Evolutionary conservation across 2,888 invertebrate species (phyloP), one percentile per base, ranked within the genome.

Genomic region (Eurois occulta): DNA sequence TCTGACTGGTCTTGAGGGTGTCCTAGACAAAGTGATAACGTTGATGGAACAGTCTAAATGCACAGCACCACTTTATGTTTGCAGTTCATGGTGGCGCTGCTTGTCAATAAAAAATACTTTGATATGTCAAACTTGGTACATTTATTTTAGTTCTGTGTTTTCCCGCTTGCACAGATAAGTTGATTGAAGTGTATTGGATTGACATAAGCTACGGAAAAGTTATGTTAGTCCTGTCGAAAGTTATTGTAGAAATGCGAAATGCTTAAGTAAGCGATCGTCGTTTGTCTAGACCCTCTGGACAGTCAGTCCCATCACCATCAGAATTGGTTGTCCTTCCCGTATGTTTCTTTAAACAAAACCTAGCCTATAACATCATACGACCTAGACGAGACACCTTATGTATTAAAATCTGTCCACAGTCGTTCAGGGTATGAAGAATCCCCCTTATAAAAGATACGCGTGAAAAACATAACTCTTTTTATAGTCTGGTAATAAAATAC

Each of bases 191-290:
- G 48, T 7, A 48, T 48, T 5, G 18, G 7, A 48, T 10, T n/a
- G 55, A 55, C 55, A n/a, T n/a, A 55, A 52, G 55, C n/a, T 55
- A n/a, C n/a, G 55, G 55, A 55, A 55, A 55, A n/a, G 13, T n/a
- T n/a, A 55, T 55, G 55, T n/a, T 5, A 55, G 55, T n/a, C 1
- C n/a, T 55, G n/a, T 55, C 55, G n/a, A 55, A 13, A 55, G 11
- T n/a, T 0, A 55, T 55, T 13, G n/a, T n/a, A 55, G 55, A 55
- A 55, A 52, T 8, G 48, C 48, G 24, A 48, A 24, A 4, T 1
- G n/a, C n/a, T 55, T 55, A 16, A 1, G 24, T 4, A 24, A 24
- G 52, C 52, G 10, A 24, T 52, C 10, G 10, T 52, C 24, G 21
- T 24, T 52, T 52, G 48, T 24, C 7, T 48, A 21, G 48, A 48